phyloP scores from a whole-genome alignment of 2,797 vertebrate genomes.

The Pseudomugil tenellus region DNA sequence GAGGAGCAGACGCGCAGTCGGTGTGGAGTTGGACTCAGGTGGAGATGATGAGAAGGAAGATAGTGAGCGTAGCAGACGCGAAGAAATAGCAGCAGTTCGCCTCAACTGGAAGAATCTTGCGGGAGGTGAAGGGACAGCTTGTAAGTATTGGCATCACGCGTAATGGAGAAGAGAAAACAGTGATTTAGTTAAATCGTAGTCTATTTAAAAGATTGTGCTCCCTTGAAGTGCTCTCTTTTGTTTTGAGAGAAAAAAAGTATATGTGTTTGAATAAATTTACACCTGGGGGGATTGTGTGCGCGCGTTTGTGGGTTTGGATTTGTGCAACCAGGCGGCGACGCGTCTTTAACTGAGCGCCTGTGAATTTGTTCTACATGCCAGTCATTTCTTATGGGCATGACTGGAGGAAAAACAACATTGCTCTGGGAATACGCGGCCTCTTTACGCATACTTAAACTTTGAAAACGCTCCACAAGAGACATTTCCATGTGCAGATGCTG shows the following conservation, averaged over 20 bases:
- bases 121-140: slow-evolving; percentile 9
- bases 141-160: slow-evolving; percentile 64
- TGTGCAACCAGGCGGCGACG: slow-evolving; percentile 30
- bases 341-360: slow-evolving; percentile 35
- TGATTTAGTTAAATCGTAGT: no score
- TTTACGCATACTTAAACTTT: slow-evolving; percentile 47
- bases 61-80: slow-evolving; percentile 37
- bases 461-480: background rate
- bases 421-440: background rate
- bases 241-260: background rate
- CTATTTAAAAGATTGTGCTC: slow-evolving; percentile 2
- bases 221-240: background rate
- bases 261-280: background rate
- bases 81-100: slow-evolving; percentile 43
- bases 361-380: slow-evolving; percentile 45
- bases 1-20: slow-evolving; percentile 51
- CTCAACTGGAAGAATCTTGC: slow-evolving; percentile 36
- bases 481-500: slow-evolving; percentile 30
- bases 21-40: slow-evolving; percentile 59
- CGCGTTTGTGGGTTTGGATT: slow-evolving; percentile 21
- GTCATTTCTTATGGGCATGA: slow-evolving; percentile 30
- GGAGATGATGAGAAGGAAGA: slow-evolving; percentile 59
- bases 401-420: background rate
- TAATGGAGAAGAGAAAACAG: background rate
- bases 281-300: slow-evolving; percentile 12